Base-by-base conservation (phyloP, 2,113 vertebrate genomes). In the Ornithorhynchus anatinus region DNA sequence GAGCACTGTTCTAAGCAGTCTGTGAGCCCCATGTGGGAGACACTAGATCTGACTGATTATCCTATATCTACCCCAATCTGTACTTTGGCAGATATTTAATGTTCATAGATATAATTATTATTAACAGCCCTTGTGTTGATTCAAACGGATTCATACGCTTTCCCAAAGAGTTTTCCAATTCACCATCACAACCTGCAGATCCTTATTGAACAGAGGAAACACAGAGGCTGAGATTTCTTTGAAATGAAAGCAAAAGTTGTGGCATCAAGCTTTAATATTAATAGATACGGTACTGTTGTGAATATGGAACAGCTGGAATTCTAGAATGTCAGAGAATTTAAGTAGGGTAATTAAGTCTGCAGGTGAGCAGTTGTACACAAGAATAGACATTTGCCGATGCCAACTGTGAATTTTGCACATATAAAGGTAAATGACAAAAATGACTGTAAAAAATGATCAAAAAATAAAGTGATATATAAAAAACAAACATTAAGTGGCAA, bases 301-400 rank as follows among this genome's bases (percentile, higher is more conserved):
- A 2, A 42, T 51, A 43, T 27, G 58, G 60, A 81, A 56, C 33
- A 72, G 56, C 77, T 87, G 84, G 70, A 73, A 53, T 72, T 78
- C 52, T 32, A 85, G 72, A 80, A 82, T 84, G 83, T 84, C 80
- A 82, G 77, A 84, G 80, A 77, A 71, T 84, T 77, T 80, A 53
- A 48, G 66, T 65, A 61, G 73, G 63, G 66, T 85, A 88, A 85
- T 85, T 77, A 85, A 84, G 64, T 78, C 47, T 77, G 70, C 80
- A 79, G 63, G 75, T 82, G 67, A 60, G 69, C 73, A 68, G 72
- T 60, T 72, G 36, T 58, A 59, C 53, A 53, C 23, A 52, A 25
- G 57, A 85, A 68, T 22, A 75, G 72, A 73, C 78, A 84, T 84
- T 85, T 88, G 78, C 78, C 73, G 75, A 88, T 84, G 86, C 67